Base-by-base conservation (phyloP, 2,113 vertebrate species). In the Trogon surrucura region DNA sequence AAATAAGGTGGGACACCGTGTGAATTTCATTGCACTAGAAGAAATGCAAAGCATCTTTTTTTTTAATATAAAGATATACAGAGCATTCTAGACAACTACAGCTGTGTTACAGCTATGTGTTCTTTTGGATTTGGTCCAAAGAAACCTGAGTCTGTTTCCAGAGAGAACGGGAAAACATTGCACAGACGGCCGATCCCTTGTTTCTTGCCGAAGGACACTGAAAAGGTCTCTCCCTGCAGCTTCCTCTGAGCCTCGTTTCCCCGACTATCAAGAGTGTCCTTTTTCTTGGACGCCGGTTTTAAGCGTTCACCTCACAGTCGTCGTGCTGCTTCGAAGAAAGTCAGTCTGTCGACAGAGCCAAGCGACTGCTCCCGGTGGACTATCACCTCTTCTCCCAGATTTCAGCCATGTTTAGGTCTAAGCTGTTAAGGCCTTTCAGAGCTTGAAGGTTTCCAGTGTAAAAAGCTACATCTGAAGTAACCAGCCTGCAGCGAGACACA, bases 331-430 rank as follows among this genome's bases (percentile, higher is more conserved):
- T 45, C n/a, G 88, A 85, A 95, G 79, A 79, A 81, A 96, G 81
- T 78, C 41, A 66, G 95, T 74, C 77, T 87, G 70, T 85, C 89
- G 88, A 91, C 91, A 91, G 93, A 95, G 91, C 94, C 94, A 90
- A 88, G 71, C 20, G 82, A 54, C 75, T 88, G 96, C 93, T 93
- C 96, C 91, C 90, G 41, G 18, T 66, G 87, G 80, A 73, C 87
- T 85, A 98, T 99, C 99, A 99, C 99, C 99, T 99, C 98, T 99
- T 99, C 98, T 99, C 99, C 99, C 99, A 99, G 95, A 99, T 99
- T 96, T 99, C 99, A 0, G 97, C 98, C 99, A 99, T 99, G 98
- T 99, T 99, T 92, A 99, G 98, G 97, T 99, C 99, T 85, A 99
- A 97, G 56, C 96, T 95, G 97, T 99, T 99, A 91, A 99, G 98